phyloP scores from a whole-genome alignment of 1,140 invertebrate genomes.

The Zaprionus africanus region DNA sequence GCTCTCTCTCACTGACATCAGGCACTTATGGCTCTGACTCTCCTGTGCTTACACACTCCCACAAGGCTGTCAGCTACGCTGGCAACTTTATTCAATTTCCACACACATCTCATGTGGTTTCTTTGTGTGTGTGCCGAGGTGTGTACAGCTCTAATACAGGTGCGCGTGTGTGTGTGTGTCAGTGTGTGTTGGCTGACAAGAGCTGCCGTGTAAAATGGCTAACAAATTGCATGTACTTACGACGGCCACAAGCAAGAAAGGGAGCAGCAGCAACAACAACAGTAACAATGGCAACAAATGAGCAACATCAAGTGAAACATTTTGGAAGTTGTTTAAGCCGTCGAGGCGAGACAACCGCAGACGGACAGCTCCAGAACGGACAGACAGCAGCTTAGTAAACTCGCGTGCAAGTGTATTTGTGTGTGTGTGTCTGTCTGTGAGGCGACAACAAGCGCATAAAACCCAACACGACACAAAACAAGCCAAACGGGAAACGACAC shows the following conservation, averaged over 20 bases:
- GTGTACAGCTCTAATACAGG: neutral
- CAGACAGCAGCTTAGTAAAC: slow-evolving; percentile 3
- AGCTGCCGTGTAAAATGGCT: slow-evolving; percentile 67
- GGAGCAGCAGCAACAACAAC: slow-evolving; percentile 13
- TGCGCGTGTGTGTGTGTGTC: slow-evolving; percentile 21
- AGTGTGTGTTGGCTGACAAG: slow-evolving; percentile 42
- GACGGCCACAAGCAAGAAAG: slow-evolving; percentile 24
- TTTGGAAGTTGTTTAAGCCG: slow-evolving; percentile 70
- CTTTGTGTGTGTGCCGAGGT: slow-evolving; percentile 10
- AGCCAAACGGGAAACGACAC: slow-evolving; percentile 31
- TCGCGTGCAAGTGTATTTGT: slow-evolving; percentile 21
- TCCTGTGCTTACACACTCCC: neutral
- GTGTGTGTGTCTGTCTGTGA: slow-evolving; percentile 6
- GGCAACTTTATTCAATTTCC: slow-evolving; percentile 70
- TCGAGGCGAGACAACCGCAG: slow-evolving; percentile 28
- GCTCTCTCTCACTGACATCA: neutral
- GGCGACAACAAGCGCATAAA: slow-evolving; percentile 61
- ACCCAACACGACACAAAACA: slow-evolving; percentile 40
- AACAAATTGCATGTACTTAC: slow-evolving; percentile 73
- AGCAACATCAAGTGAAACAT: slow-evolving; percentile 68
- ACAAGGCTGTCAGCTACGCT: slow-evolving; percentile 12
- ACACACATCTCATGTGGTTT: slow-evolving; percentile 54
- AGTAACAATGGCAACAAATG: slow-evolving; percentile 58
- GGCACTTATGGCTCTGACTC: neutral
- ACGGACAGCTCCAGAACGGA: neutral